Conservation (phyloP, 2,797 vertebrate species). For the Pangasius mekongensis region DNA sequence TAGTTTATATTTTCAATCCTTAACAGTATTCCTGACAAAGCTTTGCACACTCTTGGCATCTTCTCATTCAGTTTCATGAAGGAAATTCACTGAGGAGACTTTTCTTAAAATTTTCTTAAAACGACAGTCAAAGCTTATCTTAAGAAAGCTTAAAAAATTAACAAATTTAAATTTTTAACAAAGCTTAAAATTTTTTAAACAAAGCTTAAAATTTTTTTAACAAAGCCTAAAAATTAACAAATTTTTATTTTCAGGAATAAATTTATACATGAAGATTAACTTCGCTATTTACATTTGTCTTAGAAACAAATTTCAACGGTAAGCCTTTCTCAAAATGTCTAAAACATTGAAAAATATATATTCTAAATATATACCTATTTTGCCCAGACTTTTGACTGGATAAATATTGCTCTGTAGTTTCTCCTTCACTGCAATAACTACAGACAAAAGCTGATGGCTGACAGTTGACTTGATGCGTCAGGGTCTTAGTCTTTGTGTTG, state of each 20-base stretch:
- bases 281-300: neutral
- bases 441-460: slow-evolving; percentile 16
- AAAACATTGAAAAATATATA: neutral
- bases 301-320: neutral
- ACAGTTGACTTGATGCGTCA: neutral
- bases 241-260: neutral
- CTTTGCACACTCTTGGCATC: neutral
- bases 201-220: too few species aligned
- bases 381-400: neutral
- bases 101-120: neutral
- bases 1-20: too few species aligned
- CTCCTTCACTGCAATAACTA: slow-evolving; percentile 1
- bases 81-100: neutral
- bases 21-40: neutral
- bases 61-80: neutral
- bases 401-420: neutral
- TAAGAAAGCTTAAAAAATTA: neutral
- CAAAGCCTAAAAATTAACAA: neutral
- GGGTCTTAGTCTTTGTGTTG: slow-evolving; percentile 15
- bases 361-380: neutral
- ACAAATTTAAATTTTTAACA: neutral
- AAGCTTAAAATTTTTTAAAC: neutral
- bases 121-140: neutral
- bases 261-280: neutral
- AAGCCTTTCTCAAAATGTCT: neutral